phyloP scores from a whole-genome alignment of 2,888 invertebrate genomes.

The Nematopogon swammerdamellus region DNA sequence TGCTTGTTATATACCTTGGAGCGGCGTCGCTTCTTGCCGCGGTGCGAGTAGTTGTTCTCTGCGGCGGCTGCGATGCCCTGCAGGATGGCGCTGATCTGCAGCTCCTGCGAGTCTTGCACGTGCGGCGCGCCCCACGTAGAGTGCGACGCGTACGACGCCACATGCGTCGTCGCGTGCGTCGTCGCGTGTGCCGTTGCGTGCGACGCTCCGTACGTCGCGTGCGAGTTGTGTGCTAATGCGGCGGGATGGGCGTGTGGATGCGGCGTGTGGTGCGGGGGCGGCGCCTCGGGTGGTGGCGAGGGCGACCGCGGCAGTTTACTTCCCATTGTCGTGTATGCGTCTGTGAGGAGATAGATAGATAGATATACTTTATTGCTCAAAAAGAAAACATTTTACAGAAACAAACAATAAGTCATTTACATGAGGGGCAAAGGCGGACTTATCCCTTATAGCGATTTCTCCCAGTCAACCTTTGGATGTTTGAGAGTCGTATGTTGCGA shows the following conservation, averaged over 20 bases:
- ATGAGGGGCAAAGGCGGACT: too few relatives aligned
- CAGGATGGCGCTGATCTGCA: conserved; percentile 47
- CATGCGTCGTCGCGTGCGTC: not conserved
- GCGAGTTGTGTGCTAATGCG: too few relatives aligned
- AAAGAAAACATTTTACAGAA: too few relatives aligned
- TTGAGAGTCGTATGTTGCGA: too few relatives aligned
- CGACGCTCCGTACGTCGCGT: not conserved
- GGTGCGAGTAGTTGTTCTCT: conserved; percentile 30
- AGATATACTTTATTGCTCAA: too few relatives aligned
- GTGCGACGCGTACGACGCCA: conserved; percentile 6
- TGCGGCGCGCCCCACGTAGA: conserved; percentile 12
- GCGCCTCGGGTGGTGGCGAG: conserved; percentile 25
- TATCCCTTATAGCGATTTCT: too few relatives aligned
- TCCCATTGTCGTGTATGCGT: conserved; percentile 48
- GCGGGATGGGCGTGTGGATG: conserved; percentile 6
- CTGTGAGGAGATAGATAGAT: conserved; percentile 23
- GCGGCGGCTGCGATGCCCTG: conserved; percentile 35
- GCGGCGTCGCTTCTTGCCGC: conserved; percentile 35
- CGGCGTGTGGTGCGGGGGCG: conserved; percentile 7
- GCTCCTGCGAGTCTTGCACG: conserved; percentile 35
- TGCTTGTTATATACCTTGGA: too few relatives aligned
- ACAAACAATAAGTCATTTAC: too few relatives aligned
- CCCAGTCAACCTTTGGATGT: too few relatives aligned
- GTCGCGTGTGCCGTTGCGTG: not conserved
- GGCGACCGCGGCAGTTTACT: conserved; percentile 38